Conservation (phyloP, 2,888 invertebrate genomes). For the Candidula unifasciata region DNA sequence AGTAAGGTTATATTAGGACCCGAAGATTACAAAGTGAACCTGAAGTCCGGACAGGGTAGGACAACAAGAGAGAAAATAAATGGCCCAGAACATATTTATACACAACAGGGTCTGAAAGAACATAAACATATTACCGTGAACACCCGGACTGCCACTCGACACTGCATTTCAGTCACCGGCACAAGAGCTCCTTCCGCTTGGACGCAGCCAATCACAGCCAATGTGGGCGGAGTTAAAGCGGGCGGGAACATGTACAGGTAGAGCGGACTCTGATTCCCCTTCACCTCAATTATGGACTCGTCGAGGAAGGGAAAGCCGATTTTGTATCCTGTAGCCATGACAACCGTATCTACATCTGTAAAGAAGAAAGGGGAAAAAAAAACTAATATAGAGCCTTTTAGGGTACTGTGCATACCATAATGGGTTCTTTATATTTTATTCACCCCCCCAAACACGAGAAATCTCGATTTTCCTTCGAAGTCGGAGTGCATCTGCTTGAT, state of each 20-base stretch:
- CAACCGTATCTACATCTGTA: constrained; percentile 57
- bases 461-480: too few relatives aligned
- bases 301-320: constrained; percentile 78
- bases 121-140: constrained; percentile 66
- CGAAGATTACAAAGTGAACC: too few relatives aligned
- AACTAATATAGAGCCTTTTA: background rate
- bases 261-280: constrained; percentile 71
- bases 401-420: background rate
- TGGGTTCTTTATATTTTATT: too few relatives aligned
- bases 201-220: constrained; percentile 78
- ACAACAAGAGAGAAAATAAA: too few relatives aligned
- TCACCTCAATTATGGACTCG: constrained; percentile 64
- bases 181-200: constrained; percentile 79
- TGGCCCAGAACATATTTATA: too few relatives aligned
- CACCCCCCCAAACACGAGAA: too few relatives aligned
- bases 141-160: constrained; percentile 77
- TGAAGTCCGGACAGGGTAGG: too few relatives aligned
- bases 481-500: too few relatives aligned
- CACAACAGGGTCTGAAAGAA: too few relatives aligned
- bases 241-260: constrained; percentile 78
- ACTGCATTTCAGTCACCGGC: constrained; percentile 79
- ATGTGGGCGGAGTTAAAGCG: constrained; percentile 70
- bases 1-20: too few relatives aligned
- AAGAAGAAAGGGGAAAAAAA: background rate
- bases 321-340: constrained; percentile 77